Base-by-base conservation (phyloP, 1,140 invertebrate genomes). In the Microplitis demolitor region DNA sequence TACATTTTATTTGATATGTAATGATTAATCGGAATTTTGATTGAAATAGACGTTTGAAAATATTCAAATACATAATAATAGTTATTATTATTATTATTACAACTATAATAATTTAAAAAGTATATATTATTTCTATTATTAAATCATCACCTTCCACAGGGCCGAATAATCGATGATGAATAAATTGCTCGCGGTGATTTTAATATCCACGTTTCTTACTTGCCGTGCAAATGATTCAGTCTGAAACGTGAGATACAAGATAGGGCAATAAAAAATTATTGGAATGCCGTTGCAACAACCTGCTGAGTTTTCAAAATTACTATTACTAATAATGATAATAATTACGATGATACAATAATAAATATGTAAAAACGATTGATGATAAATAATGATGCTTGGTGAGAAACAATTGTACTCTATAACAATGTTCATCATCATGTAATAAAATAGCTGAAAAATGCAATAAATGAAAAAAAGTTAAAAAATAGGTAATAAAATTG, bases 101-200 rank as follows among this genome's bases (percentile, higher is more conserved):
- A 24, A 24, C 24, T 24, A 24, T 24, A 24, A 24, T 24, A 24
- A 24, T 24, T 24, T 24, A 24, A 24, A 24, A 9, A 39, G 60
- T 58, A n/a, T 5, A 33, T 8, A 51, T 51, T 66, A 31, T 14
- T 45, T 66, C 4, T 11, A 13, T 64, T 34, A 45, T 66, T 9
- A 64, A 6, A 50, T 71, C 45, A 34, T 74, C 39, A 76, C 75
- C 75, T 56, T 76, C 33, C 61, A 56, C 63, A 76, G 45, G 66
- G 71, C 50, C 50, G 58, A 24, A 72, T 74, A 76, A 71, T 76
- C 72, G 45, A 76, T 70, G 61, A 34, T 61, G 56, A 74, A 74
- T 67, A 74, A 69, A 72, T 72, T 72, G 37, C 45, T 66, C 2
- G 69, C 75, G 4, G 69, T 74, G 13, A 74, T 67, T 35, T 58